Base-by-base conservation (phyloP, 2,113 vertebrate species). In the Elephantulus edwardii region DNA sequence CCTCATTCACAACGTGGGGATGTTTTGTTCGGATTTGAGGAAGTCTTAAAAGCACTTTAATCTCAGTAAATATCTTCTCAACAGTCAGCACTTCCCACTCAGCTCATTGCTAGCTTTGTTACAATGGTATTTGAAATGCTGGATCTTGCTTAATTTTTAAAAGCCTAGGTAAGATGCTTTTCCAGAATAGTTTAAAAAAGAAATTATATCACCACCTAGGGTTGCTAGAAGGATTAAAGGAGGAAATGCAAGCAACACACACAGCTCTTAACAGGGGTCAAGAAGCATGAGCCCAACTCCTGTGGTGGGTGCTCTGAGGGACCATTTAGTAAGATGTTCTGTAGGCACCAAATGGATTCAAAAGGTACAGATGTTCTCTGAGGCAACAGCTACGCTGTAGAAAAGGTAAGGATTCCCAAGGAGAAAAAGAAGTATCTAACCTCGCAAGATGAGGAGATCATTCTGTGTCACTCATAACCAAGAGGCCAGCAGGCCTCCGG, bases 21-120 rank as follows among this genome's bases (percentile, higher is more conserved):
- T 75, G 28, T 52, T 79, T 74, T 77, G 40, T 78, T 60, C 77
- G 11, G 64, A 6, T 74, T 40, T 68, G 30, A 84, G 26, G 60
- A 83, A 80, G 19, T 84, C 72, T 81, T 26, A 84, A 77, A 88
- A 89, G 4, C 66, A 86, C 33, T 72, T 81, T 35, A 28, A 58
- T 58, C 86, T 91, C 72, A 82, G 58, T n/a, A 94, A 86, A 48
- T 56, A 7, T 20, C 2, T 83, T 86, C 72, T 85, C 76, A 79
- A 35, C 64, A 66, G 7, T 38, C 6, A 75, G 64, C 40, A 16
- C 24, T 71, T 74, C 26, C 14, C 19, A 26, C 12, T 42, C 3
- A 75, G 38, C n/a, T 80, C 17, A 44, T 1, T 70, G 19, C 48
- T 82, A 68, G 28, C 48, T 82, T 91, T 83, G 42, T 33, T 60